Conservation (phyloP, 1,140 invertebrate species). For the Pseudomyrmex flavicornis region DNA sequence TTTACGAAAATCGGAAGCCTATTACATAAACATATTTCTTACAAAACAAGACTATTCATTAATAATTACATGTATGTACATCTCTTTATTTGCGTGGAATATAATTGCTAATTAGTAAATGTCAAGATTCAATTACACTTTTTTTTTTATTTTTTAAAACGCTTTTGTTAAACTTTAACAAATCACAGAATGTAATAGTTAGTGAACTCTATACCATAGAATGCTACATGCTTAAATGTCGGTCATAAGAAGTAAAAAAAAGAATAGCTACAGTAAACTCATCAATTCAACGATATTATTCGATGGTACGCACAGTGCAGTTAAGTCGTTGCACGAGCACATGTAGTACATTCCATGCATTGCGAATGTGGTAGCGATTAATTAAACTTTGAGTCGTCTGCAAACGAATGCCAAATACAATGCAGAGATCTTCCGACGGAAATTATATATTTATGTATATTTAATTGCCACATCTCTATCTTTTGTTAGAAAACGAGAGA, state of each 20-base stretch:
- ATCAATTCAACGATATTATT: too few relatives aligned
- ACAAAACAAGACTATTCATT: conserved; percentile 15
- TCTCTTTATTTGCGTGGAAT: background rate
- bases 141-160: conserved; percentile 27
- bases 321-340: conserved; percentile 31
- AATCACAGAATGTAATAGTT: background rate
- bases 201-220: too few relatives aligned
- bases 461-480: conserved; percentile 44
- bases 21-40: background rate
- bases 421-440: background rate
- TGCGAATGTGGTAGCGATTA: conserved; percentile 35
- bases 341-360: conserved; percentile 5
- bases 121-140: conserved; percentile 10
- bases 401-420: conserved; percentile 24
- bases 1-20: background rate
- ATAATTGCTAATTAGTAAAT: conserved; percentile 39
- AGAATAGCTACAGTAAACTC: too few relatives aligned
- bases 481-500: conserved; percentile 26
- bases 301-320: background rate
- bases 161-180: conserved; percentile 36
- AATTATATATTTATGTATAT: conserved; percentile 19
- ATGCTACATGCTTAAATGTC: too few relatives aligned
- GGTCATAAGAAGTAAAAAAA: too few relatives aligned
- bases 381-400: conserved; percentile 48
- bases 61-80: background rate